Conservation (phyloP, 2,797 vertebrate species). For the Oreochromis mossambicus region DNA sequence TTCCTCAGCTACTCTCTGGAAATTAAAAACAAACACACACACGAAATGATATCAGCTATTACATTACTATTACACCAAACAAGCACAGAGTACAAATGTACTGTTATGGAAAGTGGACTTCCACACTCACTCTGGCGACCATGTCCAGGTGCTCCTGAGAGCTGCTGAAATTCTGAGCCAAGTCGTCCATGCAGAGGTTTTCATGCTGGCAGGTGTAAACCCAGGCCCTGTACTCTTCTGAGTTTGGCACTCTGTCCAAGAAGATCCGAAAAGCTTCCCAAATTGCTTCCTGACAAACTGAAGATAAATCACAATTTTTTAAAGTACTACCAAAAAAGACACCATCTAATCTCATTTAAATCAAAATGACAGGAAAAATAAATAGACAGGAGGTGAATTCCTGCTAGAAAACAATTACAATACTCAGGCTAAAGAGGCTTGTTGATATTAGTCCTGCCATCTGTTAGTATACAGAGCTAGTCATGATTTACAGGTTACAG, state of each 20-base stretch:
- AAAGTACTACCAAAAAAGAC: background rate
- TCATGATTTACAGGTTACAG: background rate
- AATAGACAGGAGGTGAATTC: background rate
- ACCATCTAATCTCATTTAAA: background rate
- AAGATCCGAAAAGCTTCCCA: conserved; percentile 96
- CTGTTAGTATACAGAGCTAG: background rate
- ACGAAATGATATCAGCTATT: background rate
- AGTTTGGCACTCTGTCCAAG: conserved; percentile 89
- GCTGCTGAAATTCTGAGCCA: conserved; percentile 91
- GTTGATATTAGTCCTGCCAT: background rate
- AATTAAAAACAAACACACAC: background rate
- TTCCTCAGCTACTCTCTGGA: conserved; percentile 69
- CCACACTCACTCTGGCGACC: conserved; percentile 82
- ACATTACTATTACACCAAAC: background rate
- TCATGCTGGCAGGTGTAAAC: conserved; percentile 87
- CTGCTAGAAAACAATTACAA: background rate
- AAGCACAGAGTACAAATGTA: background rate
- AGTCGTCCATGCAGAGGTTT: conserved; percentile 89
- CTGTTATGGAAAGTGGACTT: background rate
- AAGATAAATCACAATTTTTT: background rate
- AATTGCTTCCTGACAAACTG: conserved; percentile 94
- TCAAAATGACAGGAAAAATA: background rate
- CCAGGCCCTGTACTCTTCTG: conserved; percentile 88
- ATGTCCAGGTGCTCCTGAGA: conserved; percentile 89
- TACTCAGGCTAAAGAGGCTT: background rate